Evolutionary conservation across 2,113 vertebrate species (phyloP).

Genomic region (cat (Felis catus)): F.catus_Fca126_mat1.0 CM031415.1:160754501-160755000

Average conservation of each 20-base stretch:
- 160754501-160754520: background rate
- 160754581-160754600: background rate
- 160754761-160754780: background rate
- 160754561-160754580: background rate
- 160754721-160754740: background rate
- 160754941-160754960: background rate
- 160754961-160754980: background rate
- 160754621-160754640: background rate
- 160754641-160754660: background rate
- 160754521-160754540: background rate
- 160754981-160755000: background rate
- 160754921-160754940: background rate
- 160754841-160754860: background rate
- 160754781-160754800: background rate
- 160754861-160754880: background rate
- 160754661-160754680: background rate
- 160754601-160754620: background rate
- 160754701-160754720: background rate
- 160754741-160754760: background rate
- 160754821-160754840: background rate
- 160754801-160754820: background rate
- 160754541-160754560: background rate
- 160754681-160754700: background rate
- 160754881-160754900: background rate
- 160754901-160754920: background rate